These are phyloP conservation scores for Poeciliopsis turrubarensis DNA, from an alignment of 2,113 vertebrate genomes.

Conservation along the genomic window DNA sequence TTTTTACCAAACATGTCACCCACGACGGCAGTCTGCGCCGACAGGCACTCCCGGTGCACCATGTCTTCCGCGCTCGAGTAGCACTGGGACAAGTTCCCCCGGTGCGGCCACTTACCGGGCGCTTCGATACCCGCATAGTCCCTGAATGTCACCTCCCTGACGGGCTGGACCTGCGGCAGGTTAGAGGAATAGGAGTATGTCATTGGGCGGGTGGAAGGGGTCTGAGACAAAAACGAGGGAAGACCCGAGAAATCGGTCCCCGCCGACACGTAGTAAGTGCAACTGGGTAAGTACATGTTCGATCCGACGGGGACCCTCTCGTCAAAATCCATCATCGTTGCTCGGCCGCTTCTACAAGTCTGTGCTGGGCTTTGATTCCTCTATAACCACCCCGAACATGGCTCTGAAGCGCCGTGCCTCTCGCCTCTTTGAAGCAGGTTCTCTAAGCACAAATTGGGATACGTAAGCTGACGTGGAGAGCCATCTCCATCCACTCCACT, in stretches of 20 bases:
- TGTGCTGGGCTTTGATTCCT: slow-evolving; percentile 87
- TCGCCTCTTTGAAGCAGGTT: slow-evolving; percentile 97
- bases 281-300: slow-evolving; percentile 99
- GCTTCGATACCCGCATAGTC: slow-evolving; percentile 97
- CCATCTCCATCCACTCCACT: slow-evolving; percentile 95
- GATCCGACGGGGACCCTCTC: slow-evolving; percentile 97
- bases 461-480: slow-evolving; percentile 99
- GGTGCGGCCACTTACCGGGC: slow-evolving; percentile 94
- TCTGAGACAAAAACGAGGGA: slow-evolving; percentile 97
- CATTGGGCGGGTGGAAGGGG: slow-evolving; percentile 93
- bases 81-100: slow-evolving; percentile 91
- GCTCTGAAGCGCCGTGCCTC: slow-evolving; percentile 90
- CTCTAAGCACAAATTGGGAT: slow-evolving; percentile 96
- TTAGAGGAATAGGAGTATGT: slow-evolving; percentile 97
- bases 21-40: slow-evolving; percentile 87
- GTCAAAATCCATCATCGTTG: slow-evolving; percentile 98
- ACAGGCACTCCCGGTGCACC: slow-evolving; percentile 95
- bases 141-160: slow-evolving; percentile 97
- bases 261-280: slow-evolving; percentile 98
- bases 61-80: slow-evolving; percentile 94
- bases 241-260: slow-evolving; percentile 97
- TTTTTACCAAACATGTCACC: slow-evolving; percentile 95
- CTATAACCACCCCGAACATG: slow-evolving; percentile 95
- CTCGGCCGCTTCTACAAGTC: slow-evolving; percentile 69
- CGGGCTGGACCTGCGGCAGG: slow-evolving; percentile 96